Evolutionary conservation across 1,140 invertebrate species (phyloP).

Genomic region (Macrotrachela quadricornifera): DNA sequence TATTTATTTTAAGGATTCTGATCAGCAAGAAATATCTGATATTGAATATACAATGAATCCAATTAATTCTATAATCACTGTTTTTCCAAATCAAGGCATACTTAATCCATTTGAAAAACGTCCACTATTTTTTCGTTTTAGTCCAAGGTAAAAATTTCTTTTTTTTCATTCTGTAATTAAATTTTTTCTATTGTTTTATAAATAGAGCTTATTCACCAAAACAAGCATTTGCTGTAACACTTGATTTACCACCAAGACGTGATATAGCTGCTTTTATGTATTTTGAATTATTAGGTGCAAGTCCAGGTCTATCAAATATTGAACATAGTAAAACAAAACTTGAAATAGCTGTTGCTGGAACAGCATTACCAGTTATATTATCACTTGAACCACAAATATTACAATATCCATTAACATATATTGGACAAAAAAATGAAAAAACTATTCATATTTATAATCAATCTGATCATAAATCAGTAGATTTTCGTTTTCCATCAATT

Average conservation of each 20-base stretch:
- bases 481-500: slow-evolving; percentile 22
- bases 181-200: not conserved
- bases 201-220: slow-evolving; percentile 23
- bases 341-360: slow-evolving; percentile 27
- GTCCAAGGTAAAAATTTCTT: slow-evolving; percentile 19
- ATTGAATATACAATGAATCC: slow-evolving; percentile 18
- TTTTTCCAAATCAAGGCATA: slow-evolving; percentile 26
- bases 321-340: slow-evolving; percentile 8
- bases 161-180: not conserved
- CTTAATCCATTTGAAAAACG: slow-evolving; percentile 26
- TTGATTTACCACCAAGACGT: slow-evolving; percentile 20
- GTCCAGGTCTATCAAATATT: slow-evolving; percentile 9
- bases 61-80: slow-evolving; percentile 24
- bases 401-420: slow-evolving; percentile 24
- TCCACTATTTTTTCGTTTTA: slow-evolving; percentile 27
- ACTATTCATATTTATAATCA: slow-evolving; percentile 22
- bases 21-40: slow-evolving; percentile 9
- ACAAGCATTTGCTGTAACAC: slow-evolving; percentile 20
- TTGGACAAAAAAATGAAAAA: slow-evolving; percentile 22
- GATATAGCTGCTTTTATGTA: slow-evolving; percentile 28
- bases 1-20: slow-evolving; percentile 11
- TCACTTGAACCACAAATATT: slow-evolving; percentile 18
- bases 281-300: slow-evolving; percentile 24
- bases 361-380: slow-evolving; percentile 25
- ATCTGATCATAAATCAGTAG: slow-evolving; percentile 17